phyloP scores from a whole-genome alignment of 1,140 invertebrate genomes.

The Micrasema minimum region DNA sequence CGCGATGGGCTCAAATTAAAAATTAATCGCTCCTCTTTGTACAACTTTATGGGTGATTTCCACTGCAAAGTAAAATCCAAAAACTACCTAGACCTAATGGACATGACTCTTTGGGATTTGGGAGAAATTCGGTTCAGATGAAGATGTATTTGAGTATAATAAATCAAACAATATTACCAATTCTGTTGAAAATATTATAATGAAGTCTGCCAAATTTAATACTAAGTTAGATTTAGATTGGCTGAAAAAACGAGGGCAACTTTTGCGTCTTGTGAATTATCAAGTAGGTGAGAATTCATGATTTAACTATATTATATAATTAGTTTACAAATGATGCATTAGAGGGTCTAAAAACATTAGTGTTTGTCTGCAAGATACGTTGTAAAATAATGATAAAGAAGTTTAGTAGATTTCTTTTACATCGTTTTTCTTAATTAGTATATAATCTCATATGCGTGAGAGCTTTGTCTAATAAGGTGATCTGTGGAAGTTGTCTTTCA shows the following conservation, averaged over 20 bases:
- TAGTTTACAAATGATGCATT: no score
- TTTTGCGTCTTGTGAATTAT: constrained; percentile 58
- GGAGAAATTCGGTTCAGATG: constrained; percentile 59
- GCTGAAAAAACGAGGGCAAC: constrained; percentile 55
- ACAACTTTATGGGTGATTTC: constrained; percentile 57
- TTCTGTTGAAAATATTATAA: constrained; percentile 57
- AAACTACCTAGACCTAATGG: constrained; percentile 60
- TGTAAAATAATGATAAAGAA: no score
- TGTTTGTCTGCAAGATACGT: no score
- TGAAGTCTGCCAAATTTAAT: constrained; percentile 55
- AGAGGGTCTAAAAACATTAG: no score
- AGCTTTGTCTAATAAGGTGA: no score
- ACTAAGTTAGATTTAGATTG: constrained; percentile 55
- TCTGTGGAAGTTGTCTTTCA: no score
- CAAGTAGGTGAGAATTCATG: constrained; percentile 54
- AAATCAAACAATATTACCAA: constrained; percentile 59
- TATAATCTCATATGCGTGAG: no score
- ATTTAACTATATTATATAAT: no score
- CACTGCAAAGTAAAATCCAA: constrained; percentile 56
- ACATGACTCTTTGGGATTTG: constrained; percentile 60
- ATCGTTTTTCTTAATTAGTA: no score
- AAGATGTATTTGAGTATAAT: constrained; percentile 58
- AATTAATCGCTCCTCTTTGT: constrained; percentile 58
- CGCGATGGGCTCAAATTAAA: constrained; percentile 57
- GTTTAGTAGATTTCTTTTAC: no score